Percentiles rank a stretch among this genome's conserved stretches.
These are phyloP conservation scores for Tenthredo mesomela DNA, from an alignment of 2,888 invertebrate genomes.

Conservation along the genomic window DNA sequence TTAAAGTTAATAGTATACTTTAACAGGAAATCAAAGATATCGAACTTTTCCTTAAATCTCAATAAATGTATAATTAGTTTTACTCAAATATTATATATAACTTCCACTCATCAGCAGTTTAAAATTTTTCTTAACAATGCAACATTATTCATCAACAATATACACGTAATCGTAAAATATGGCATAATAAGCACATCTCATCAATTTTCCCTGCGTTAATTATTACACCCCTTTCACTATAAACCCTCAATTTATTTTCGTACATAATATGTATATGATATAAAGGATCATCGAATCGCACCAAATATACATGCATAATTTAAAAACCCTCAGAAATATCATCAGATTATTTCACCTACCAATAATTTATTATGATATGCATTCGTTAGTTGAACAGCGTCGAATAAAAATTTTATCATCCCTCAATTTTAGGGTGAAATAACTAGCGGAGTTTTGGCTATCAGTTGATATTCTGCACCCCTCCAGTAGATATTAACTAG, in stretches of 20 bases:
- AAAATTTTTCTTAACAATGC: neutral
- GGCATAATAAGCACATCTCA: neutral
- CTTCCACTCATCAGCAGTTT: neutral
- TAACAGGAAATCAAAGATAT: constrained; percentile 54
- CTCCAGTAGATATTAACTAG: constrained; percentile 1
- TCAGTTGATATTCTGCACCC: neutral
- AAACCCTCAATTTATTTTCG: too few relatives aligned
- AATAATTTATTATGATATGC: neutral
- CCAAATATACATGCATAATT: neutral
- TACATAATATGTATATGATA: too few relatives aligned
- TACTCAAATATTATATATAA: neutral
- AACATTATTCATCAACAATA: constrained; percentile 3
- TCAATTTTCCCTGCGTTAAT: neutral
- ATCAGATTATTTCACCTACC: neutral
- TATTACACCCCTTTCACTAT: too few relatives aligned
- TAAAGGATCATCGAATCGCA: neutral
- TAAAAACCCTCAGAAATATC: neutral
- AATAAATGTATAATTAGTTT: neutral
- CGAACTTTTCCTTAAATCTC: constrained; percentile 22
- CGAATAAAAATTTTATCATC: neutral
- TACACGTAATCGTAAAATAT: constrained; percentile 3
- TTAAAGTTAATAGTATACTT: constrained; percentile 48
- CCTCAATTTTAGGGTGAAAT: neutral
- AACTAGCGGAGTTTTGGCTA: neutral
- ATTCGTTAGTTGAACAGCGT: neutral